Conservation (phyloP, 2,888 invertebrate species). For the Poecilobothrus nobilitatus region DNA sequence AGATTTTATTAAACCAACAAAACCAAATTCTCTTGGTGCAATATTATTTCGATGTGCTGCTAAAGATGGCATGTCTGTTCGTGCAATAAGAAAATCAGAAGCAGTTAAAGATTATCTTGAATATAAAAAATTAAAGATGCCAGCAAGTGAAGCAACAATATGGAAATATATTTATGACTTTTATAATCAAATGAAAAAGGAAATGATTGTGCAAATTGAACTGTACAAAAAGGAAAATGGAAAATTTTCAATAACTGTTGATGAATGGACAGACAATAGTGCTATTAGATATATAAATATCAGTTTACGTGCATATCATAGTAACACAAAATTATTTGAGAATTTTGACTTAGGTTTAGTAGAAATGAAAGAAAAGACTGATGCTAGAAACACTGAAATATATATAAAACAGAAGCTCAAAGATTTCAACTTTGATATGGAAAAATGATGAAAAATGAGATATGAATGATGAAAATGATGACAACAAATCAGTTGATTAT, state of each 20-base stretch:
- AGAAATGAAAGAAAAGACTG: no score
- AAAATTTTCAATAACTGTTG: conserved; percentile 10
- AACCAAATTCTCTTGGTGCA: background rate
- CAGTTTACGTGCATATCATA: conserved; percentile 9
- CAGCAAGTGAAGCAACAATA: conserved; percentile 11
- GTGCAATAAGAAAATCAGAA: conserved; percentile 14
- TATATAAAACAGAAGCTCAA: conserved; percentile 12
- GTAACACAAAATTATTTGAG: conserved; percentile 9
- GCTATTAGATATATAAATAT: conserved; percentile 9
- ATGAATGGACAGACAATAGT: conserved; percentile 9
- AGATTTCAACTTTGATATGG: conserved; percentile 13
- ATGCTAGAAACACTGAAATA: no score
- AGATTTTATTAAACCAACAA: conserved; percentile 9
- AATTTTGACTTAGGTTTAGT: conserved; percentile 10
- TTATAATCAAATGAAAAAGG: conserved; percentile 14
- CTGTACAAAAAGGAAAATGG: conserved; percentile 7
- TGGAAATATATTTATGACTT: conserved; percentile 13
- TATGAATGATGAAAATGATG: conserved; percentile 5
- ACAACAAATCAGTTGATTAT: background rate
- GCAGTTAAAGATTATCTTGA: conserved; percentile 14
- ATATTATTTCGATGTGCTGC: conserved; percentile 8
- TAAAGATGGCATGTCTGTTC: conserved; percentile 13
- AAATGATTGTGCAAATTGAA: conserved; percentile 7
- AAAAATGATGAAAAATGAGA: conserved; percentile 10
- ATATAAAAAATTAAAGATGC: conserved; percentile 13